A percentile compares a stretch with the other conserved stretches of the same genome.
Conservation (phyloP, 1,140 invertebrate species). For the Drosophila cardini region DNA sequence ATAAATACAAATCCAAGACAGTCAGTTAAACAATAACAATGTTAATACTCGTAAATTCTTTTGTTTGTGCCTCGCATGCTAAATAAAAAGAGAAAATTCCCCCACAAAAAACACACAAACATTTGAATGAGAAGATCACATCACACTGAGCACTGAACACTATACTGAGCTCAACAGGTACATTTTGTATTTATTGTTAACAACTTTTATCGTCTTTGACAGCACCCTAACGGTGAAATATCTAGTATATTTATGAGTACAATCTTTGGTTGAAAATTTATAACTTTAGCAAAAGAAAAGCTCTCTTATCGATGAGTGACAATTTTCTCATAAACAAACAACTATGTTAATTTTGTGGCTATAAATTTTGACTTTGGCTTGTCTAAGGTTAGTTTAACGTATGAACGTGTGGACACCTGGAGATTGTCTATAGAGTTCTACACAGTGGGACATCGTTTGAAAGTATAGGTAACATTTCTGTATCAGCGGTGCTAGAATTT, state of each 20-base stretch:
- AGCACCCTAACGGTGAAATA: conserved; percentile 33
- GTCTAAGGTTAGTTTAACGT: conserved; percentile 10
- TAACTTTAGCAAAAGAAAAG: conserved; percentile 19
- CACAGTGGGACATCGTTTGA: neutral
- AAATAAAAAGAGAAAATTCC: conserved; percentile 64
- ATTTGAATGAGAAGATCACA: conserved; percentile 41
- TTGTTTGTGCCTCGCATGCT: conserved; percentile 74
- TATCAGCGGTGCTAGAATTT: neutral
- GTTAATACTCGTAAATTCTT: conserved; percentile 72
- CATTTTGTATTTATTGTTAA: conserved; percentile 43
- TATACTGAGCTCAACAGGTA: conserved; percentile 10
- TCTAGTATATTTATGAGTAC: conserved; percentile 24
- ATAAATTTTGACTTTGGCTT: conserved; percentile 7
- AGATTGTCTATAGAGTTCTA: conserved; percentile 9
- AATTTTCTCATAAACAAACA: conserved; percentile 16
- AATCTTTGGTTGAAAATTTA: conserved; percentile 21
- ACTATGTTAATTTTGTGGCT: neutral
- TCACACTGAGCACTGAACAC: neutral
- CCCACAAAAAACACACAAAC: conserved; percentile 14
- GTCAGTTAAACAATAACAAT: conserved; percentile 52
- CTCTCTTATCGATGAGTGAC: neutral
- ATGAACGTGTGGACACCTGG: conserved; percentile 6
- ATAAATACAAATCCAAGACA: conserved; percentile 37
- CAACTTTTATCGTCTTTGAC: conserved; percentile 38
- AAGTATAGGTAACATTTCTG: neutral